phyloP scores from a whole-genome alignment of 2,888 invertebrate genomes.

The Tachina grossa region DNA sequence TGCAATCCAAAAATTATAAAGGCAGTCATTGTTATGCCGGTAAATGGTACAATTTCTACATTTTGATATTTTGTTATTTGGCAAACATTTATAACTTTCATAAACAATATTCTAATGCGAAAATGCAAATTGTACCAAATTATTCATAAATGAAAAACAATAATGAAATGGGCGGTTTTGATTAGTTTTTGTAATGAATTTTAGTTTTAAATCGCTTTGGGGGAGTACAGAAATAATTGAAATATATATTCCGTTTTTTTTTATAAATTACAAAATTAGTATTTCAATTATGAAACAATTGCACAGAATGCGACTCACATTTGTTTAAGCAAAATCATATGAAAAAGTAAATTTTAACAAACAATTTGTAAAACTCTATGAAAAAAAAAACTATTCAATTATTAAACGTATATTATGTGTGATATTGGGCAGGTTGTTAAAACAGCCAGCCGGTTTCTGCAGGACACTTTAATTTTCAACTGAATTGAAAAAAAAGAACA shows the following conservation, averaged over 20 bases:
- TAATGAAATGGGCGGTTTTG: neutral
- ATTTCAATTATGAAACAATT: too few species aligned
- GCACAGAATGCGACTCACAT: too few species aligned
- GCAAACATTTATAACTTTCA: neutral
- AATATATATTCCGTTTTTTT: too few species aligned
- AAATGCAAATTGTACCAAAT: constrained; percentile 15
- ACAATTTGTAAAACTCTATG: too few species aligned
- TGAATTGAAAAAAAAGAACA: neutral
- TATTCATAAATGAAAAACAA: neutral
- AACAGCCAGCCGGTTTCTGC: neutral
- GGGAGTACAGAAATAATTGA: neutral
- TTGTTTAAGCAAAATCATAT: too few species aligned
- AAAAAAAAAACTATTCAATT: too few species aligned
- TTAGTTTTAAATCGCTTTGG: neutral
- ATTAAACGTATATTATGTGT: too few species aligned
- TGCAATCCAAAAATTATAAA: constrained; percentile 12
- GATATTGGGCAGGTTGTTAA: too few species aligned
- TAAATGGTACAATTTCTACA: neutral
- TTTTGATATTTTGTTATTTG: neutral
- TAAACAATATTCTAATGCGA: neutral
- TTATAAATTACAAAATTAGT: too few species aligned
- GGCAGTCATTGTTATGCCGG: neutral
- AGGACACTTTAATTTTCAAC: neutral
- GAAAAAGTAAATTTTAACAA: too few species aligned
- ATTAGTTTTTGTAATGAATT: constrained; percentile 15